These are phyloP conservation scores for Eupeodes corollae DNA, from an alignment of 1,140 invertebrate species.

Conservation along the genomic window DNA sequence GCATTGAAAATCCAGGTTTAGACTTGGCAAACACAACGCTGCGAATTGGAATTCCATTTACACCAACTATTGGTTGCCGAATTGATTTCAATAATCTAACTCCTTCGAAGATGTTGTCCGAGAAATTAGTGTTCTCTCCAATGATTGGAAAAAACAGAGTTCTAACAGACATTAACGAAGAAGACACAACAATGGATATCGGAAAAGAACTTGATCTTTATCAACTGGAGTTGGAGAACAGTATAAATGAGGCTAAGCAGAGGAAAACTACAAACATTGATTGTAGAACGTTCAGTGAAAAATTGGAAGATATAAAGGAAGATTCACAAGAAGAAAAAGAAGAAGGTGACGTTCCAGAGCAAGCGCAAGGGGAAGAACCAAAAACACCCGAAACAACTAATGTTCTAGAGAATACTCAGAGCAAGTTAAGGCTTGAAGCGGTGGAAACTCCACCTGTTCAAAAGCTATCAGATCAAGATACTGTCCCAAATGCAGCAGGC, in stretches of 20 bases:
- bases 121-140: constrained; percentile 31
- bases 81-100: constrained; percentile 33
- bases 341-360: constrained; percentile 1
- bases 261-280: constrained; percentile 15
- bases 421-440: too few relatives aligned
- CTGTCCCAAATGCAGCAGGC: background rate
- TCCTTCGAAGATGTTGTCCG: constrained; percentile 27
- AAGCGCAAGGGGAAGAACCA: background rate
- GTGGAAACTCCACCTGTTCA: too few relatives aligned
- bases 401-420: too few relatives aligned
- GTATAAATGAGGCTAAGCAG: constrained; percentile 35
- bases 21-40: constrained; percentile 8
- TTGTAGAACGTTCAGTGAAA: constrained; percentile 14
- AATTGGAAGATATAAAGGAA: constrained; percentile 14
- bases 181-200: constrained; percentile 27
- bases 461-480: background rate
- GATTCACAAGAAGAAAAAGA: background rate
- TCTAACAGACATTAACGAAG: constrained; percentile 30
- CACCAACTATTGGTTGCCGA: constrained; percentile 28
- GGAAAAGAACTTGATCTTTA: constrained; percentile 35
- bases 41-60: constrained; percentile 28
- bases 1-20: constrained; percentile 22
- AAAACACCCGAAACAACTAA: too few relatives aligned
- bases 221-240: constrained; percentile 35
- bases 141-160: constrained; percentile 14